Conservation (phyloP, 2,888 invertebrate species). For the Lagria hirta region DNA sequence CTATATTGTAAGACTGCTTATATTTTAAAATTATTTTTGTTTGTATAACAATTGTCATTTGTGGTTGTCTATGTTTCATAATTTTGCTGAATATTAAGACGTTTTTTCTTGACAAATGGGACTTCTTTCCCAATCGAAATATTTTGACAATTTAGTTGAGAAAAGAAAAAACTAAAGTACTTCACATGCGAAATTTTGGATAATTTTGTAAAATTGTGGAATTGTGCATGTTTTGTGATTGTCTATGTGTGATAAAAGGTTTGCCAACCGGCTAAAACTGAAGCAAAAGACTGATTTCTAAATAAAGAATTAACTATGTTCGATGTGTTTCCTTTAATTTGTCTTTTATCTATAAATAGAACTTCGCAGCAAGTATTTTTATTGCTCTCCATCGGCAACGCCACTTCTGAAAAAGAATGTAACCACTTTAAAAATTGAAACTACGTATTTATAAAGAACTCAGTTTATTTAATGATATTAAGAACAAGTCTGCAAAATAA, state of each 20-base stretch:
- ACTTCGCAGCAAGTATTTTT: no score
- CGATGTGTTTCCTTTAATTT: no score
- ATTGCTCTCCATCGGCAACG: no score
- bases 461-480: no score
- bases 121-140: no score
- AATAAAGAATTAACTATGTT: slow-evolving; percentile 39
- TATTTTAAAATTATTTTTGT: slow-evolving; percentile 21
- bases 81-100: slow-evolving; percentile 26
- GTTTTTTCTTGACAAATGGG: no score
- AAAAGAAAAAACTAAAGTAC: slow-evolving; percentile 9
- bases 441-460: no score
- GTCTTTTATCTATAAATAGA: no score
- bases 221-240: slow-evolving; percentile 50
- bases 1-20: slow-evolving; percentile 36
- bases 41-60: slow-evolving; percentile 26
- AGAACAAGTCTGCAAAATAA: no score
- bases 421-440: no score
- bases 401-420: no score
- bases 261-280: slow-evolving; percentile 46
- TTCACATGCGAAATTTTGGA: slow-evolving; percentile 28
- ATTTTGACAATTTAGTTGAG: slow-evolving; percentile 18
- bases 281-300: slow-evolving; percentile 53
- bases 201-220: slow-evolving; percentile 40
- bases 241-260: slow-evolving; percentile 52
- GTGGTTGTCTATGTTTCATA: slow-evolving; percentile 35